These are phyloP conservation scores for Prionailurus bengalensis DNA, from an alignment of 2,113 vertebrate genomes.

Conservation along the genomic window DNA sequence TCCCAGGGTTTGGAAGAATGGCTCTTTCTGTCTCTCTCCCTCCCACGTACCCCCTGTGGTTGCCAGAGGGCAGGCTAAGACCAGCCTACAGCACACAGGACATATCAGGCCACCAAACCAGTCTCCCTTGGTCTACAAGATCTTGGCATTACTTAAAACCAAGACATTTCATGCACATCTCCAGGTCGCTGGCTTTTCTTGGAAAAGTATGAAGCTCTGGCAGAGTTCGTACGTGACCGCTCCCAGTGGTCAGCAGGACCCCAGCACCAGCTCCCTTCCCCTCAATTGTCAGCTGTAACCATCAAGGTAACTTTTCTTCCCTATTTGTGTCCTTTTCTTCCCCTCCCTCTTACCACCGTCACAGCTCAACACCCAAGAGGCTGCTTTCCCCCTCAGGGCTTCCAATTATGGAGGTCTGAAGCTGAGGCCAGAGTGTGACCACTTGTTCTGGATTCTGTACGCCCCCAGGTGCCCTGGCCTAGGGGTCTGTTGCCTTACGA, in stretches of 20 bases:
- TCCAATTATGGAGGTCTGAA: not conserved
- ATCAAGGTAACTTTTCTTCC: not conserved
- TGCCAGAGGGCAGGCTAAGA: not conserved
- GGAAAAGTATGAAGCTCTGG: not conserved
- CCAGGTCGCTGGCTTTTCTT: not conserved
- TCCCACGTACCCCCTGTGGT: rapidly evolving
- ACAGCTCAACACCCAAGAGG: not conserved
- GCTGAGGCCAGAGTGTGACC: not conserved
- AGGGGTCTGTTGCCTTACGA: not conserved
- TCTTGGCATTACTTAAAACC: not conserved
- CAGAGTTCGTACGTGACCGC: rapidly evolving
- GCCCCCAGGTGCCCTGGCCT: not conserved
- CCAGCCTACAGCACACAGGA: not conserved
- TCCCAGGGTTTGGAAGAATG: not conserved
- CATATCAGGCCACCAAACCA: too few relatives aligned
- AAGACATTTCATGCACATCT: not conserved
- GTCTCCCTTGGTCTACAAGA: not conserved
- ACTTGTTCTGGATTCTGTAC: not conserved
- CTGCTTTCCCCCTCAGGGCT: not conserved
- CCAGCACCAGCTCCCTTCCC: too few relatives aligned
- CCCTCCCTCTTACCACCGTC: not conserved
- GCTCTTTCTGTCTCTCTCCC: too few relatives aligned
- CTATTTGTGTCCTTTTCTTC: not conserved
- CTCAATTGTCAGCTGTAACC: not conserved
- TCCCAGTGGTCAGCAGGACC: not conserved